Evolutionary conservation across 2,888 invertebrate genomes (phyloP).

Genomic region (Melanchra persicariae): DNA sequence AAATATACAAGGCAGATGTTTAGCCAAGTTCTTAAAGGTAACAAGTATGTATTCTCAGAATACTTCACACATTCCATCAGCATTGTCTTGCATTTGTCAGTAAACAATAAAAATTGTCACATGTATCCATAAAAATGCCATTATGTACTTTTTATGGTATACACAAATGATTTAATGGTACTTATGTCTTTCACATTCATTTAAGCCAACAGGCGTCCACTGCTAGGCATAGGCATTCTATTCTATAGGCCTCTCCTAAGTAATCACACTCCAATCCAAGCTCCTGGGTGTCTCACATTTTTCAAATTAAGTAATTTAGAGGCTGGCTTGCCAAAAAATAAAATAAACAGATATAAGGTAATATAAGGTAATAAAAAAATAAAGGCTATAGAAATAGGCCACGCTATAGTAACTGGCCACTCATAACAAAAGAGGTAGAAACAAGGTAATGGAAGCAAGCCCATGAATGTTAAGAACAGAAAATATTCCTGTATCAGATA

Average conservation of each 20-base stretch:
- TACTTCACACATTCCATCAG: background rate
- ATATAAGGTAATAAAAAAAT: too few species aligned
- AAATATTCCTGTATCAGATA: too few species aligned
- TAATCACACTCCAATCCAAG: too few species aligned
- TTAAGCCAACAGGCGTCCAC: background rate
- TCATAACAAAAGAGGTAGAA: too few species aligned
- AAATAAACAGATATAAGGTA: too few species aligned
- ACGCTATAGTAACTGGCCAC: too few species aligned
- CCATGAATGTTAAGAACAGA: too few species aligned
- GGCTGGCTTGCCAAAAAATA: too few species aligned
- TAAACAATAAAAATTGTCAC: background rate
- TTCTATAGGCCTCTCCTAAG: background rate
- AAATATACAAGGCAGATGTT: background rate
- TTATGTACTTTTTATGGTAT: background rate
- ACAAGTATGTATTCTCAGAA: background rate
- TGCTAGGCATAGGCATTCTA: background rate
- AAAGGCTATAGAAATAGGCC: too few species aligned
- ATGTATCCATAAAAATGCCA: background rate
- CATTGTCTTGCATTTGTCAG: background rate
- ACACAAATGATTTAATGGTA: background rate
- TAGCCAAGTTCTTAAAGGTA: background rate
- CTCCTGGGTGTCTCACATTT: too few species aligned
- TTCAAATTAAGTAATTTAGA: too few species aligned
- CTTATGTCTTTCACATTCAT: background rate
- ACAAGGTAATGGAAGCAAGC: too few species aligned